Base-by-base conservation (phyloP, 1,140 invertebrate genomes). In the Drosophila bocqueti region DNA sequence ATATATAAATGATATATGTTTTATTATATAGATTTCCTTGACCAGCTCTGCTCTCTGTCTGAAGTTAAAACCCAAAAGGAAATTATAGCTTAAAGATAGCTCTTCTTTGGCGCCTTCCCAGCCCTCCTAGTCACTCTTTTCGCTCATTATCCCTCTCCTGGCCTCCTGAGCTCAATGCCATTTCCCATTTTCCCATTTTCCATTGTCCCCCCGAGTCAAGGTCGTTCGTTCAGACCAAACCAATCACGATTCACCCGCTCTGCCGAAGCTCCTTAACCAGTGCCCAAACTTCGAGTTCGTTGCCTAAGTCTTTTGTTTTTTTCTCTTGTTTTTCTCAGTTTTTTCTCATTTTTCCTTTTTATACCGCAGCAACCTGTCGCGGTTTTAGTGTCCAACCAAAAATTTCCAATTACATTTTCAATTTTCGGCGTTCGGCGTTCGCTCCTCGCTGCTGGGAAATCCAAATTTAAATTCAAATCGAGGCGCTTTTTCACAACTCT, bases 401-500 rank as follows among this genome's bases (percentile, higher is more conserved):
- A 36, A 50, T 74, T 87, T 86, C 38, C 72, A 87, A 80, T 87
- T 87, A 87, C 83, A 84, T 89, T 87, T 78, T 81, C 57, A 81
- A 79, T 78, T 72, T 79, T 63, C 52, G 66, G 57, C 61, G 21
- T 8, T 40, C 34, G 29, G 29, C 6, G 31, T 31, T 31, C 31
- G 26, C 47, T 52, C 26, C 49, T 52, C n/a, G 26, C 50, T 50
- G 26, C 38, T 47, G 49, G 21, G 54, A 65, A 76, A 43, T 46
- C 18, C 36, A 18, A 77, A 68, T 40, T 46, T 4, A 54, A 66
- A 76, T 71, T 71, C 43, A n/a, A 60, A 45, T 66, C 31, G 36
- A 54, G 31, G 11, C 47, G 40, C 40, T 76, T 75, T 83, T 82
- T 74, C 75, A 79, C 74, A 79, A 62, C 60, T 73, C 71, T 63